phyloP scores from a whole-genome alignment of 37 sponge, comb jelly and placozoan species.

The Dysidea cf. avara region DNA sequence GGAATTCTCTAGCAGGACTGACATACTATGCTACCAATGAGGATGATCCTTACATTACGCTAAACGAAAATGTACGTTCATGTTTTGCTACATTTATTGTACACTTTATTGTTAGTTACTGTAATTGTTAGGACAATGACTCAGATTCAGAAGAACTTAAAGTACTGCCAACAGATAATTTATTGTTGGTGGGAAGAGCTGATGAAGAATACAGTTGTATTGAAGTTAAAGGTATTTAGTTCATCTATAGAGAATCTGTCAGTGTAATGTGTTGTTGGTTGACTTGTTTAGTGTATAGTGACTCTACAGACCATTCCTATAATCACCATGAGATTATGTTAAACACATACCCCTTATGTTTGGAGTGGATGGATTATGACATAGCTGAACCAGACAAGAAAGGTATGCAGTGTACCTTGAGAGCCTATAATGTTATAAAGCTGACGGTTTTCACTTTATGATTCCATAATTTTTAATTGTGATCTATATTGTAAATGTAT shows the following conservation, averaged over 20 bases:
- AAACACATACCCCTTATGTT: slow-evolving; percentile 75
- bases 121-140: slow-evolving; percentile 35
- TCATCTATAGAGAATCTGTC: too few relatives aligned
- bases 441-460: too few relatives aligned
- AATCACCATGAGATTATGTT: slow-evolving; percentile 90
- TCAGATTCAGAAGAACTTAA: slow-evolving; percentile 72
- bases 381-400: slow-evolving; percentile 61
- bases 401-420: slow-evolving; percentile 30
- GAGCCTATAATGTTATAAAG: too few relatives aligned
- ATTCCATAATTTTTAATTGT: background rate
- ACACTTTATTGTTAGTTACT: too few relatives aligned
- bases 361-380: slow-evolving; percentile 94
- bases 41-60: slow-evolving; percentile 92
- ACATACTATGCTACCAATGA: slow-evolving; percentile 75
- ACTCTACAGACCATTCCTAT: slow-evolving; percentile 53
- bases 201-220: slow-evolving; percentile 90
- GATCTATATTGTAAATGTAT: slow-evolving; percentile 2
- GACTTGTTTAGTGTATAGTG: slow-evolving; percentile 48
- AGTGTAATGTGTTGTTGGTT: slow-evolving; percentile 5
- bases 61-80: slow-evolving; percentile 66
- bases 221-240: slow-evolving; percentile 79
- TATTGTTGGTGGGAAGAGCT: slow-evolving; percentile 82
- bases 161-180: slow-evolving; percentile 77
- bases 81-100: too few relatives aligned
- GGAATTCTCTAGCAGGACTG: slow-evolving; percentile 51